Percentiles rank a stretch among this genome's conserved stretches.
These are phyloP conservation scores for Coenonympha glycerion DNA, from an alignment of 2,888 invertebrate genomes.

Conservation along the genomic window DNA sequence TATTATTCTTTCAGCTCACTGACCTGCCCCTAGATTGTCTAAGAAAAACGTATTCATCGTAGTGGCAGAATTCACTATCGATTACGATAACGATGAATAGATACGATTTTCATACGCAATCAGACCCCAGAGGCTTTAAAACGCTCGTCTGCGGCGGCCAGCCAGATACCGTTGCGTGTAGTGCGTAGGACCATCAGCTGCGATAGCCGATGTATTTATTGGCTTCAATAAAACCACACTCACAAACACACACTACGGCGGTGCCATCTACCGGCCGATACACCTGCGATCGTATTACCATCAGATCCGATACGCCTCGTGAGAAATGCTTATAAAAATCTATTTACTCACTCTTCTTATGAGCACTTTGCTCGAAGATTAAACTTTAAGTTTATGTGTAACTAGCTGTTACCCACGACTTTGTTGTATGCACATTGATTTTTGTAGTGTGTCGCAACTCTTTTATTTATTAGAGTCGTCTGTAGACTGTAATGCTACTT, in stretches of 20 bases:
- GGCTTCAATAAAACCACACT: constrained; percentile 43
- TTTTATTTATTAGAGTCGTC: too few species aligned
- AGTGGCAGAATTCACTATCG: too few species aligned
- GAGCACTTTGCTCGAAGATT: background rate
- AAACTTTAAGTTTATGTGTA: background rate
- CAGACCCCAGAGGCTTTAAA: constrained; percentile 28
- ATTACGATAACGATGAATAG: too few species aligned
- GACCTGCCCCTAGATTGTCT: too few species aligned
- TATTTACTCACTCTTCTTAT: background rate
- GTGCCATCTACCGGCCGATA: background rate
- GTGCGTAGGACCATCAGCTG: constrained; percentile 56
- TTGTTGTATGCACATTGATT: too few species aligned
- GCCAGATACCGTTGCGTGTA: constrained; percentile 49
- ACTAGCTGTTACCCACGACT: too few species aligned
- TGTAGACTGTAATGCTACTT: too few species aligned
- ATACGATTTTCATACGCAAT: too few species aligned
- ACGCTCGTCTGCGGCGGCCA: constrained; percentile 33
- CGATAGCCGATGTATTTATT: constrained; percentile 53
- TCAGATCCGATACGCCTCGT: constrained; percentile 18
- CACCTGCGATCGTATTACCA: constrained; percentile 23
- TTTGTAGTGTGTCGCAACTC: too few species aligned
- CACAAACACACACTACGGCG: constrained; percentile 31
- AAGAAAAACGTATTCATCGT: too few species aligned
- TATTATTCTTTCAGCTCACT: too few species aligned
- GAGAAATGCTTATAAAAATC: constrained; percentile 18